Evolutionary conservation across 2,113 vertebrate genomes (phyloP), one percentile per base, ranked within the genome.

Genomic region (Blennius ocellaris): DNA sequence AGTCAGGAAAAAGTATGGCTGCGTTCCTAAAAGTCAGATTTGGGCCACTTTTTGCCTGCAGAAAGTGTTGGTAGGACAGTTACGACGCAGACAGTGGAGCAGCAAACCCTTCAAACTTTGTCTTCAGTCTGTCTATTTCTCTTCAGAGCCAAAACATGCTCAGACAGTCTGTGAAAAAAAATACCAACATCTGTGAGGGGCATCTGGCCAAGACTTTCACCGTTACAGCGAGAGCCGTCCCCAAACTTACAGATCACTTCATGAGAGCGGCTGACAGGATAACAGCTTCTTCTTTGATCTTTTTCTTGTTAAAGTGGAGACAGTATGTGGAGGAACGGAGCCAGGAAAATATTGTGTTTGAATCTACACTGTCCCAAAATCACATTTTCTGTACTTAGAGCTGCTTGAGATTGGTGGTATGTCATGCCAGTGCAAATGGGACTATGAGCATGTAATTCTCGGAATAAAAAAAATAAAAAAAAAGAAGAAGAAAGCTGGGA

Each of bases 111-210:
- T 53, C 61, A 64, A 58, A 62, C 7, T 30, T n/a, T 43, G 39
- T 41, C 52, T 66, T 65, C 67, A 79, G 21, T 30, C 11, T 30
- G 44, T 43, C 10, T 10, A 7, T 48, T 50, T 59, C 51, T 72
- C 64, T 76, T 74, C 66, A 36, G 71, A 77, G 63, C 78, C 70
- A 73, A 86, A 78, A 66, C 40, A 73, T n/a, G 12, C 50, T 51
- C 51, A 59, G 60, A 60, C 44, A 56, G 75, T 54, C 50, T 74
- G 65, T 36, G 21, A 30, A 30, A 68, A 82, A 57, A 85, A 88
- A 88, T 74, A 76, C 62, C 82, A 89, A 74, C 89, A 87, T 85
- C 74, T 87, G 82, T 87, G 68, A 3, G 47, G 49, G 76, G 82
- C 80, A 81, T 87, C 61, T 57, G 87, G 69, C 76, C 71, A 78